These are phyloP conservation scores for Onychostoma macrolepis DNA, from an alignment of 2,113 vertebrate species.

Conservation along the genomic window DNA sequence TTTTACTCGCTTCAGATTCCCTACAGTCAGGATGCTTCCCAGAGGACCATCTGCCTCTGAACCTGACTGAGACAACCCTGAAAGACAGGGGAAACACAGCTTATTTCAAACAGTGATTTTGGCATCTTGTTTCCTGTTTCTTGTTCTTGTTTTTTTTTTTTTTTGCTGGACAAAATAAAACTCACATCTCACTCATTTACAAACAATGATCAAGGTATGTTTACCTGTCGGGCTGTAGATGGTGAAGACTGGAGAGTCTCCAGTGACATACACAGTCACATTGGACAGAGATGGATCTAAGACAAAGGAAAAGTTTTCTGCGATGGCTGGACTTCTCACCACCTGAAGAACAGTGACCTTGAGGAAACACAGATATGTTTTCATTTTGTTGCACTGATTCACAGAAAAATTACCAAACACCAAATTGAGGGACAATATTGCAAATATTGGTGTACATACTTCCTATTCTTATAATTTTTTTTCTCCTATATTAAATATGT, in stretches of 20 bases:
- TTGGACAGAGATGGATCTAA: conserved; percentile 22
- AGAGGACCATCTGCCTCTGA: conserved; percentile 3
- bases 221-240: conserved; percentile 40
- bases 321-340: not conserved
- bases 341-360: conserved; percentile 37
- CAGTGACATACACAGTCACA: conserved; percentile 31
- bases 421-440: not conserved
- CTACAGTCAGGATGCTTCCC: conserved; percentile 12
- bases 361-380: not conserved
- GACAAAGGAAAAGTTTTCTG: conserved; percentile 17
- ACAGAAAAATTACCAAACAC: not conserved
- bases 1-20: not conserved
- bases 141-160: too few relatives aligned
- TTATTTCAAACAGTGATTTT: too few relatives aligned
- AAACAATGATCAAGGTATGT: not conserved
- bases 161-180: not conserved
- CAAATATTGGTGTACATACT: too few relatives aligned
- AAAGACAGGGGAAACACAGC: not conserved
- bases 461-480: too few relatives aligned
- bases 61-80: conserved; percentile 15
- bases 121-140: too few relatives aligned
- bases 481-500: not conserved
- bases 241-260: conserved; percentile 15
- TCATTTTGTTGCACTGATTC: not conserved
- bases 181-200: not conserved